Percentiles rank a stretch among this genome's conserved stretches.
Conservation (phyloP, 2,113 vertebrate species). For the Camelus dromedarius region DNA sequence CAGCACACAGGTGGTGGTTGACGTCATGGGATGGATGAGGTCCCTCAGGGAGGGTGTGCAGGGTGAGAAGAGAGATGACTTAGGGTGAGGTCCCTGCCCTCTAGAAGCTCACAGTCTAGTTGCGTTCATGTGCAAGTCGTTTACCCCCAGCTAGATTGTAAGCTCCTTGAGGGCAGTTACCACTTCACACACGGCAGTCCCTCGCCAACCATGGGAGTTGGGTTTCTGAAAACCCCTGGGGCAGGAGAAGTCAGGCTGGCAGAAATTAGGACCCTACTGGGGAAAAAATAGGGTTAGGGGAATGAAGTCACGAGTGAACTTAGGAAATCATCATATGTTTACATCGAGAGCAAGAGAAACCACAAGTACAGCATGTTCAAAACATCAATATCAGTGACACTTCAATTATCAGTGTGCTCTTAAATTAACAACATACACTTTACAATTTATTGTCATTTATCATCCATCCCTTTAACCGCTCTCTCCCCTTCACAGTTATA, state of each 20-base stretch:
- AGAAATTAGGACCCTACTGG: conserved; percentile 77
- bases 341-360: conserved; percentile 61
- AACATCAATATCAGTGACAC: not conserved
- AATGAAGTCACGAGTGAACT: conserved; percentile 59
- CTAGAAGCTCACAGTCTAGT: conserved; percentile 85
- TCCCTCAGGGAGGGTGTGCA: conserved; percentile 76
- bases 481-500: not conserved
- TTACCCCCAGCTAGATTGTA: conserved; percentile 85
- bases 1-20: conserved; percentile 64
- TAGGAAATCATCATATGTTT: conserved; percentile 58
- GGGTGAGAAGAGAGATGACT: conserved; percentile 79
- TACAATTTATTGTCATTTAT: conserved; percentile 25
- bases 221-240: conserved; percentile 75
- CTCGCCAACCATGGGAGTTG: conserved; percentile 71
- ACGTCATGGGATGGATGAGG: conserved; percentile 64
- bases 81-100: conserved; percentile 82
- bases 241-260: conserved; percentile 77
- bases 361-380: conserved; percentile 14
- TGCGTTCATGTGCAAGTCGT: conserved; percentile 79
- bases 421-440: not conserved
- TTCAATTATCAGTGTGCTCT: not conserved
- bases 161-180: conserved; percentile 84
- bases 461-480: not conserved
- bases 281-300: conserved; percentile 80
- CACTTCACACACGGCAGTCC: conserved; percentile 78